These are phyloP conservation scores for Moxostoma hubbsi DNA, from an alignment of 2,797 vertebrate species.

Conservation along the genomic window DNA sequence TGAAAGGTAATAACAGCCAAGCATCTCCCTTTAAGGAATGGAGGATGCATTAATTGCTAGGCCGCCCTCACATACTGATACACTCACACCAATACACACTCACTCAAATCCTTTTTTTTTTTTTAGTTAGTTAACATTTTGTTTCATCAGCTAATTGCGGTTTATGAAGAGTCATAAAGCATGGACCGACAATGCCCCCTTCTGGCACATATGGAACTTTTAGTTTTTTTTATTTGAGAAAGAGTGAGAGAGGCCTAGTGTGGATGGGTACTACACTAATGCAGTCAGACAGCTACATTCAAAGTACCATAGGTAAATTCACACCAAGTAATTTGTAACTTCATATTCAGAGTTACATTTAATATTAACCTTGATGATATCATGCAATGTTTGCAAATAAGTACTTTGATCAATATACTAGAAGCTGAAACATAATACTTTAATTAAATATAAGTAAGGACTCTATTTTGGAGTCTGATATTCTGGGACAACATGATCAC, in stretches of 20 bases:
- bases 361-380: background rate
- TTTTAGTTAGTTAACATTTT: conserved; percentile 51
- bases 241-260: too few species aligned
- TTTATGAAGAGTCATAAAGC: conserved; percentile 41
- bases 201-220: conserved; percentile 34
- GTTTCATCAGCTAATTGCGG: conserved; percentile 59
- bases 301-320: too few species aligned
- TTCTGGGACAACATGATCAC: too few species aligned
- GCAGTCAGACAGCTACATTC: too few species aligned
- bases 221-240: too few species aligned
- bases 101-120: conserved; percentile 34
- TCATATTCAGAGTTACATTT: background rate
- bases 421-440: too few species aligned
- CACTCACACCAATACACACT: conserved; percentile 21
- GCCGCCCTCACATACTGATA: conserved; percentile 19
- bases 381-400: too few species aligned
- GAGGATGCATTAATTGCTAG: conserved; percentile 8
- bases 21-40: conserved; percentile 39
- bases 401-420: too few species aligned
- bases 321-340: background rate
- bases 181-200: conserved; percentile 62
- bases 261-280: too few species aligned
- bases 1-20: conserved; percentile 42
- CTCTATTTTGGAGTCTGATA: too few species aligned
- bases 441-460: too few species aligned